phyloP scores from a whole-genome alignment of 2,888 invertebrate genomes.

The Rhagonycha fulva region DNA sequence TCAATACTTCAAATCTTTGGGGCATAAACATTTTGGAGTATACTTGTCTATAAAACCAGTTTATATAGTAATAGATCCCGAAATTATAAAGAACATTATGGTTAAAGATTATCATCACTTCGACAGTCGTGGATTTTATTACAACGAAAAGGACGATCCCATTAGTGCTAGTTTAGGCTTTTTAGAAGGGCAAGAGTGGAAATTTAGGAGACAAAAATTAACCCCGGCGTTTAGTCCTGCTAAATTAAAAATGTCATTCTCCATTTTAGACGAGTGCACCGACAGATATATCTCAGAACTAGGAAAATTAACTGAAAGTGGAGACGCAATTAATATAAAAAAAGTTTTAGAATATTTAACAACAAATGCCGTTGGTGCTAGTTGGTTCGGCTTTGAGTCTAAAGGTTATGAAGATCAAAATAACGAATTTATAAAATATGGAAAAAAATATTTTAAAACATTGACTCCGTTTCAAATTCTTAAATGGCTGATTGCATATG shows the following conservation, averaged over 20 bases:
- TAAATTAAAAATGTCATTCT: slow-evolving; percentile 51
- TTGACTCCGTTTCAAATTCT: neutral
- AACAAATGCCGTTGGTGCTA: slow-evolving; percentile 61
- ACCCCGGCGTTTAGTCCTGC: neutral
- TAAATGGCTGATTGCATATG: neutral
- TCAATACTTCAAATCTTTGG: neutral
- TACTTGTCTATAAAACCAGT: neutral
- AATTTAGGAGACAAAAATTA: slow-evolving; percentile 54
- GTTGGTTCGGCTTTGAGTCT: slow-evolving; percentile 62
- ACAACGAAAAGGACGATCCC: slow-evolving; percentile 61
- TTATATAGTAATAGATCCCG: neutral
- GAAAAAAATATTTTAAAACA: neutral
- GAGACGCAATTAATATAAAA: slow-evolving; percentile 42
- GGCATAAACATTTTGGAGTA: neutral
- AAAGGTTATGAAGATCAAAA: slow-evolving; percentile 50
- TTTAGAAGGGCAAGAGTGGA: slow-evolving; percentile 63
- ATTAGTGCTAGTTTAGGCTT: slow-evolving; percentile 61
- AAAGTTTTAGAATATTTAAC: slow-evolving; percentile 60
- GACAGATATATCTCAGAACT: neutral
- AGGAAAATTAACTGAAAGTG: slow-evolving; percentile 40
- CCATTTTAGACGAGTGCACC: slow-evolving; percentile 24
- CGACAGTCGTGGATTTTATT: slow-evolving; percentile 62
- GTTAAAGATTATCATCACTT: slow-evolving; percentile 63
- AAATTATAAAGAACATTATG: slow-evolving; percentile 38
- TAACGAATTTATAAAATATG: slow-evolving; percentile 45